Conservation (phyloP, 1,140 invertebrate species). For the Penaeus indicus region DNA sequence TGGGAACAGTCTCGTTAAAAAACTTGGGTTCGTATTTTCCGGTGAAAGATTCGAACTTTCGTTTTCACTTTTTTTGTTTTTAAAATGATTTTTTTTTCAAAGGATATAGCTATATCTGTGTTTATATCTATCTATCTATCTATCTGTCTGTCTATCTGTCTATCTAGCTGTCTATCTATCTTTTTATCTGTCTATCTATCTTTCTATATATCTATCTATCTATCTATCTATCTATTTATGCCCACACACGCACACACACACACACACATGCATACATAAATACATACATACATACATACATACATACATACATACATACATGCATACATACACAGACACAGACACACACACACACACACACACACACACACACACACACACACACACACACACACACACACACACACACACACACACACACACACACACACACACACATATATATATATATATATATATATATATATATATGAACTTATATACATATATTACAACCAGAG, state of each 20-base stretch:
- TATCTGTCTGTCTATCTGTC: neutral
- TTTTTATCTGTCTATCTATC: neutral
- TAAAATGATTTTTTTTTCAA: neutral
- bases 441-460: too few species aligned
- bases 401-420: too few species aligned
- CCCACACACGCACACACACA: neutral
- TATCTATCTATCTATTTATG: slow-evolving; percentile 5
- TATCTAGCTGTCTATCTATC: neutral
- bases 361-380: too few species aligned
- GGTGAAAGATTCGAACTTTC: too few species aligned
- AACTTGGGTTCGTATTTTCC: neutral
- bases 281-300: neutral
- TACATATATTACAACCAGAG: too few species aligned
- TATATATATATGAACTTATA: too few species aligned
- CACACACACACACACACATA: too few species aligned
- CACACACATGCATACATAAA: neutral
- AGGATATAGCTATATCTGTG: neutral
- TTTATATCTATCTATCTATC: neutral
- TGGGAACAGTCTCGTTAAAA: slow-evolving; percentile 55
- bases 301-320: neutral
- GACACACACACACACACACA: neutral
- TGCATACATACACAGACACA: neutral
- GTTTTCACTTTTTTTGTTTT: neutral
- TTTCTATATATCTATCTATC: too few species aligned
- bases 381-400: too few species aligned